Base-by-base conservation (phyloP, 2,888 invertebrate genomes). In the Rosalia funebris region DNA sequence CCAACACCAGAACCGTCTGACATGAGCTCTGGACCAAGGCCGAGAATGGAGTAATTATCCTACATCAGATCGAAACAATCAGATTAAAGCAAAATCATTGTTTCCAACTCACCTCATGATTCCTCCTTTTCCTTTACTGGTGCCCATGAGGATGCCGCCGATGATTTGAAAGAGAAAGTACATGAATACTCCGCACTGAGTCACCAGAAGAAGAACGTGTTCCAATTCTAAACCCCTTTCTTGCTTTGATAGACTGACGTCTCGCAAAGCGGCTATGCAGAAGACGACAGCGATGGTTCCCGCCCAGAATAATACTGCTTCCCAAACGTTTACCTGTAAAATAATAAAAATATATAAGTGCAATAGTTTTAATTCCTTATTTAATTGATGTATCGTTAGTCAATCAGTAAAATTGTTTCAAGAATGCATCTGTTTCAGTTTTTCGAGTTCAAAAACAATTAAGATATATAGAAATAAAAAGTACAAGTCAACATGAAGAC, bases 131-230 rank as follows among this genome's bases (percentile, higher is more conserved):
- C 73, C 78, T 80, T 77, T 76, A 81, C 78, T 73, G 63, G 83
- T 71, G 63, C 82, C 75, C 11, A 86, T 86, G 72, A 89, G 87
- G 68, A 87, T 88, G 63, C 87, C 89, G 41, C 91, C 92, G 65
- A 94, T 89, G 53, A 93, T 88, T 75, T 91, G 91, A 79, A 94
- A 92, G 83, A 93, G 88, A 71, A 91, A 90, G 79, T 92, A 93
- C 45, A 93, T 86, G 79, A 92, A 93, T 72, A 94, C 89, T 14
- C 95, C 95, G 0, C 90, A 89, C 77, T 95, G 92, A 0, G 94
- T 93, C 56, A 94, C 87, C 16, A 95, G 87, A 56, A 95, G 83
- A 1, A 95, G 83, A 1, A 91, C 89, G 58, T 91, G 91, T 75
- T 93, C 93, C 69, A 94, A 81, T 48, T 83, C 83, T 12, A 86